phyloP scores from a whole-genome alignment of 2,888 invertebrate species.

The Pasiphila rectangulata region DNA sequence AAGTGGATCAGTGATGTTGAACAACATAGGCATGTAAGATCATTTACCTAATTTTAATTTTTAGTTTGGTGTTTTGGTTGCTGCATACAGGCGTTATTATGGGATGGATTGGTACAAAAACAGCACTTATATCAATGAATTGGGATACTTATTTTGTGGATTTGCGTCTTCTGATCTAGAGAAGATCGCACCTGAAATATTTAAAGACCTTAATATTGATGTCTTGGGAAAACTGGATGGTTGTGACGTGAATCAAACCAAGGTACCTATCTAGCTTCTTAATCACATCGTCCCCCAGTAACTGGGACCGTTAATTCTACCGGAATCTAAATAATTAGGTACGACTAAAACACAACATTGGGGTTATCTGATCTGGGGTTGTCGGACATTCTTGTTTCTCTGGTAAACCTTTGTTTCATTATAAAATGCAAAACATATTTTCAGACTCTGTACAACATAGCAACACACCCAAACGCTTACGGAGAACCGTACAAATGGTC shows the following conservation, averaged over 20 bases:
- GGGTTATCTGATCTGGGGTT: too few relatives aligned
- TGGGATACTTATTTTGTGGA: constrained; percentile 69
- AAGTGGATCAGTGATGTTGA: too few relatives aligned
- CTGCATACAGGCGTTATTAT: constrained; percentile 65
- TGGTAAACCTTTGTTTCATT: too few relatives aligned
- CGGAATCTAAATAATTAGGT: too few relatives aligned
- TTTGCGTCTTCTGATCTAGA: constrained; percentile 57
- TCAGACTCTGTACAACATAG: constrained; percentile 64
- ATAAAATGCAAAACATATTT: too few relatives aligned
- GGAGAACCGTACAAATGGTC: constrained; percentile 68
- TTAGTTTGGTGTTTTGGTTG: constrained; percentile 62
- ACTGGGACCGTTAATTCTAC: too few relatives aligned
- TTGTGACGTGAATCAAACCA: constrained; percentile 57
- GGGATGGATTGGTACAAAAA: constrained; percentile 60
- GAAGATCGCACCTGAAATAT: constrained; percentile 55
- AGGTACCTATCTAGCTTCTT: constrained; percentile 48
- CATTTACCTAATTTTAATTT: background rate
- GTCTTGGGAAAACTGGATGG: constrained; percentile 52
- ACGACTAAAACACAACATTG: too few relatives aligned
- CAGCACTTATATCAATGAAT: constrained; percentile 56
- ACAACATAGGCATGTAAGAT: background rate
- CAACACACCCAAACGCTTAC: constrained; percentile 59
- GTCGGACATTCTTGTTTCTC: too few relatives aligned
- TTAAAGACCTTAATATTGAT: constrained; percentile 53
- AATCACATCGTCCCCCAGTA: too few relatives aligned